phyloP scores from a whole-genome alignment of 2,888 invertebrate genomes.

The Catocala sponsa region DNA sequence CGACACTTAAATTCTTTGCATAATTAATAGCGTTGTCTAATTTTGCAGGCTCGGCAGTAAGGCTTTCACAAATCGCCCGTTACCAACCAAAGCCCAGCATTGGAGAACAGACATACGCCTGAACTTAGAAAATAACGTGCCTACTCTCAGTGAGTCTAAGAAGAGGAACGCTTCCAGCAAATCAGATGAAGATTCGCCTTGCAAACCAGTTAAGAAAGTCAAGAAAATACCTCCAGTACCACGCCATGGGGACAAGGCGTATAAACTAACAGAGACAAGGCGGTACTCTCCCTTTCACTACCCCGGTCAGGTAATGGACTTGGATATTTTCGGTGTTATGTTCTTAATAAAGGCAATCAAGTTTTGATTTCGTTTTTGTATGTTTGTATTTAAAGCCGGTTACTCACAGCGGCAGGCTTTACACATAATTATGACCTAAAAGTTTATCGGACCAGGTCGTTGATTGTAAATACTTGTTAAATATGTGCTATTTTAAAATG shows the following conservation, averaged over 20 bases:
- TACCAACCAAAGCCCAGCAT: conserved; percentile 35
- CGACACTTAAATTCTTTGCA: neutral
- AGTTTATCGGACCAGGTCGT: too few species aligned
- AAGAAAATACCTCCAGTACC: conserved; percentile 57
- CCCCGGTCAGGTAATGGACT: conserved; percentile 69
- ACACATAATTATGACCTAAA: too few species aligned
- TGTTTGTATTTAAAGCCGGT: neutral
- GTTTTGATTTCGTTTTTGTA: conserved; percentile 31
- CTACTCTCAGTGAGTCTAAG: conserved; percentile 13
- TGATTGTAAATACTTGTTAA: too few species aligned
- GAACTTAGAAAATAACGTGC: conserved; percentile 12
- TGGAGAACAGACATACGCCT: conserved; percentile 35
- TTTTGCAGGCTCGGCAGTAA: conserved; percentile 47
- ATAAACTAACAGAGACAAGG: conserved; percentile 58
- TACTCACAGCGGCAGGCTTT: too few species aligned
- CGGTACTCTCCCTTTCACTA: conserved; percentile 76
- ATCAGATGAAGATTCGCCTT: conserved; percentile 7
- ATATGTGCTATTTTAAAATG: too few species aligned
- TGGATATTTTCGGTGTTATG: conserved; percentile 36
- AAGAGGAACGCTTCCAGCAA: conserved; percentile 8
- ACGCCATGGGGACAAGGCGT: conserved; percentile 58
- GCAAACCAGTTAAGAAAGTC: conserved; percentile 41
- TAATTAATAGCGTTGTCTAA: conserved; percentile 14
- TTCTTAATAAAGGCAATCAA: conserved; percentile 40
- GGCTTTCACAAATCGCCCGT: conserved; percentile 40